phyloP scores from a whole-genome alignment of 2,888 invertebrate genomes.

The Bursaphelenchus okinawaensis region DNA sequence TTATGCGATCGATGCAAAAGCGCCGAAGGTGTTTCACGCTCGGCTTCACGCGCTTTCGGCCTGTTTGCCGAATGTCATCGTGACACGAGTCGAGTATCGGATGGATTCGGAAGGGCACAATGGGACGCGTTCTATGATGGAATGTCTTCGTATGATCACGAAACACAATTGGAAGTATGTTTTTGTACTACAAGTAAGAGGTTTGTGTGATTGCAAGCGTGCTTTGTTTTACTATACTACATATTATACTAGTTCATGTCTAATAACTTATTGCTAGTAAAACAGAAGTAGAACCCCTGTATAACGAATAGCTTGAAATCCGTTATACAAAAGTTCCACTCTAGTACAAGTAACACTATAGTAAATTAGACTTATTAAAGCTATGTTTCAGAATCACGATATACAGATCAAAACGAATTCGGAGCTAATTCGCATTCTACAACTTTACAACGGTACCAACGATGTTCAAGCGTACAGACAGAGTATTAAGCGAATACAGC shows the following conservation, averaged over 20 bases:
- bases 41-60: conserved; percentile 15
- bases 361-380: too few species aligned
- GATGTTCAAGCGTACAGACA: conserved; percentile 13
- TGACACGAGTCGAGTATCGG: conserved; percentile 13
- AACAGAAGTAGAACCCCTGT: too few species aligned
- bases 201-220: too few species aligned
- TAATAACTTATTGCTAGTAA: too few species aligned
- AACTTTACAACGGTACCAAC: conserved; percentile 20
- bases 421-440: conserved; percentile 17
- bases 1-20: conserved; percentile 20
- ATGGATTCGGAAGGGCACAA: conserved; percentile 27
- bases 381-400: conserved; percentile 27
- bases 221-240: too few species aligned
- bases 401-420: conserved; percentile 18
- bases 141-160: neutral
- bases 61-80: conserved; percentile 28
- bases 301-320: too few species aligned
- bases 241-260: too few species aligned
- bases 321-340: too few species aligned
- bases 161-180: conserved; percentile 18
- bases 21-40: conserved; percentile 11
- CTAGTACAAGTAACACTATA: too few species aligned
- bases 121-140: neutral
- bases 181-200: conserved; percentile 10
- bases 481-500: neutral